Percentiles rank a stretch among this genome's conserved stretches.
Conservation (phyloP, 1,140 invertebrate genomes). For the Microplitis demolitor region DNA sequence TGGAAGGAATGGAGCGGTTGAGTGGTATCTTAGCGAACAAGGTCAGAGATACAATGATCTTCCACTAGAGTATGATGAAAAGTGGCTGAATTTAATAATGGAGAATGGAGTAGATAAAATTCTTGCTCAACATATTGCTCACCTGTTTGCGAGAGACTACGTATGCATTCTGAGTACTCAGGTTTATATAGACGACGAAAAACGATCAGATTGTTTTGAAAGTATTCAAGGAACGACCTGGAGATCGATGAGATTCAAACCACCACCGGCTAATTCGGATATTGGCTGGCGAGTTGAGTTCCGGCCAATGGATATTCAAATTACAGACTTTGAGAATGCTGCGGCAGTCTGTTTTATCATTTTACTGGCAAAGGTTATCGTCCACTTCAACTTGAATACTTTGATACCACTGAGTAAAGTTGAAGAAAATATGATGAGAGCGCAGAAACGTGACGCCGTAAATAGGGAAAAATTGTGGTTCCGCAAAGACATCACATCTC, state of each 20-base stretch:
- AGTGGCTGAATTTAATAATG: slow-evolving; percentile 79
- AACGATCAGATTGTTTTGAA: slow-evolving; percentile 98
- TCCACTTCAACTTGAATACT: slow-evolving; percentile 95
- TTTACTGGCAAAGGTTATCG: slow-evolving; percentile 92
- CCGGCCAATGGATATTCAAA: slow-evolving; percentile 96
- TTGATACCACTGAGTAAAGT: slow-evolving; percentile 98
- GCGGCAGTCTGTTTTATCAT: slow-evolving; percentile 99
- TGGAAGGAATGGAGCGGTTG: slow-evolving; percentile 96
- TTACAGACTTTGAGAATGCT: slow-evolving; percentile 99
- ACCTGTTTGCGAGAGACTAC: slow-evolving; percentile 97
- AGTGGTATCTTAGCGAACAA: slow-evolving; percentile 90
- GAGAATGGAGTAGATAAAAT: slow-evolving; percentile 89
- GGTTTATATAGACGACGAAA: slow-evolving; percentile 89
- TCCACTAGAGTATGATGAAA: slow-evolving; percentile 82
- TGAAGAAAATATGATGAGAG: slow-evolving; percentile 97
- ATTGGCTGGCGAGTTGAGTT: slow-evolving; percentile 99
- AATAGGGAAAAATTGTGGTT: slow-evolving; percentile 89
- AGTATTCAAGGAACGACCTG: slow-evolving; percentile 99
- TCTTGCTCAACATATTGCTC: slow-evolving; percentile 93
- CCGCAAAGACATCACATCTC: slow-evolving; percentile 76
- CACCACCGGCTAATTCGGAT: slow-evolving; percentile 89
- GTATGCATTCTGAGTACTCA: slow-evolving; percentile 96
- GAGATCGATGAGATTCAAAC: slow-evolving; percentile 99
- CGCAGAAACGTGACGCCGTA: slow-evolving; percentile 89
- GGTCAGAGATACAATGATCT: slow-evolving; percentile 92